Percentiles rank a stretch among this genome's conserved stretches.
phyloP scores from a whole-genome alignment of 2,888 invertebrate genomes.

The Molanna angustata region DNA sequence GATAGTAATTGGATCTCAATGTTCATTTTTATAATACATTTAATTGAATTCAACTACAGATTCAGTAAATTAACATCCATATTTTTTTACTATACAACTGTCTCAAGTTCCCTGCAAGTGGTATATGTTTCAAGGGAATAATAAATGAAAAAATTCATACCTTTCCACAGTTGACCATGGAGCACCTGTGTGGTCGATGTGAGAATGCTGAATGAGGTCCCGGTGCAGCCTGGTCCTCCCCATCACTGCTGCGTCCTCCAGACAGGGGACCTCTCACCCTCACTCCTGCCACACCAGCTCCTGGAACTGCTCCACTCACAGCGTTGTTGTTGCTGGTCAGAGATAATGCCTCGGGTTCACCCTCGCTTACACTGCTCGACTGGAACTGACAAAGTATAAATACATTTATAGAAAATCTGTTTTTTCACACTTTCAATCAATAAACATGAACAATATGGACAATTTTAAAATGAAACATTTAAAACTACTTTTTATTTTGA shows the following conservation, averaged over 20 bases:
- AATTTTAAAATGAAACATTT: too few relatives aligned
- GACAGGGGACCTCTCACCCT: constrained; percentile 35
- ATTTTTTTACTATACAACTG: too few relatives aligned
- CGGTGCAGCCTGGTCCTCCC: constrained; percentile 49
- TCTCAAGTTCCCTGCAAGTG: too few relatives aligned
- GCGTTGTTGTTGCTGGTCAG: constrained; percentile 45
- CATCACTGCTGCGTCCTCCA: constrained; percentile 41
- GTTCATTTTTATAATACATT: too few relatives aligned
- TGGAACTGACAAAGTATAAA: constrained; percentile 35
- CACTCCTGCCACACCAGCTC: constrained; percentile 42
- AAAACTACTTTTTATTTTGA: too few relatives aligned
- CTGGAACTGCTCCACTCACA: constrained; percentile 37
- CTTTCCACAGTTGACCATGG: constrained; percentile 88
- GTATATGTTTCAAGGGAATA: too few relatives aligned
- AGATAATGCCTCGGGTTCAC: constrained; percentile 42
- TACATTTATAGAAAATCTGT: neutral
- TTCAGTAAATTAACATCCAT: too few relatives aligned
- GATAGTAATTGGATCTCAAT: too few relatives aligned
- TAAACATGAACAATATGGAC: too few relatives aligned
- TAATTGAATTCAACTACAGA: too few relatives aligned
- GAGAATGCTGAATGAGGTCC: constrained; percentile 51
- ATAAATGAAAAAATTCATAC: too few relatives aligned
- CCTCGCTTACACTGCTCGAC: constrained; percentile 52
- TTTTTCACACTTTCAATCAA: too few relatives aligned
- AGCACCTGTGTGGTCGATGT: constrained; percentile 83